Percentiles rank a stretch among this genome's conserved stretches.
phyloP scores from a whole-genome alignment of 2,797 vertebrate genomes.

The Oceanodroma leucorhoa region DNA sequence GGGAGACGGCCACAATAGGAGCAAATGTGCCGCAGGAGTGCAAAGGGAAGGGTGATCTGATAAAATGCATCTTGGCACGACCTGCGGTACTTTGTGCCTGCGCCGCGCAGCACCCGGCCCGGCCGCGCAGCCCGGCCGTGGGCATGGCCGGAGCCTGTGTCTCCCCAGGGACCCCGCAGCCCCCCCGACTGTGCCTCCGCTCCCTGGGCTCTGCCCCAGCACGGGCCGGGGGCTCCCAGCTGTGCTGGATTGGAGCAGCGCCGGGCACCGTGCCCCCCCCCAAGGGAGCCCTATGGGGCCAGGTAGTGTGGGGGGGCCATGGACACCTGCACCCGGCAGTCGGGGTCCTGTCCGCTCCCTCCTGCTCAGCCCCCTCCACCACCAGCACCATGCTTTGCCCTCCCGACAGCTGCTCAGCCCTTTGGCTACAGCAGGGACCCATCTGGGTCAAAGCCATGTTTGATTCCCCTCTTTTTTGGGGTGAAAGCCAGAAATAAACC shows the following conservation, averaged over 20 bases:
- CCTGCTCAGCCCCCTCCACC: not conserved
- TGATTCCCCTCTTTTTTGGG: not conserved
- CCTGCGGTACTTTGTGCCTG: not conserved
- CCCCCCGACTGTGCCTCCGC: accelerated
- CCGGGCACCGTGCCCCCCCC: accelerated
- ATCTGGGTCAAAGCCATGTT: not conserved
- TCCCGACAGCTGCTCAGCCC: not conserved
- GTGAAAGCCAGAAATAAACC: not conserved
- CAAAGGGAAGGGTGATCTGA: slow-evolving; percentile 33
- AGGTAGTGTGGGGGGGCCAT: not conserved
- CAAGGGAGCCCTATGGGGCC: accelerated
- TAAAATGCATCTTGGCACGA: not conserved
- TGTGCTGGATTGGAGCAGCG: not conserved
- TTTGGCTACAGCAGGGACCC: not conserved
- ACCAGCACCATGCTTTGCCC: accelerated
- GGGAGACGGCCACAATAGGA: not conserved
- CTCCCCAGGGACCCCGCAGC: not conserved
- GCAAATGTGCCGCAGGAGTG: slow-evolving; percentile 12
- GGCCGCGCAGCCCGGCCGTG: accelerated
- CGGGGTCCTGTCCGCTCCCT: not conserved
- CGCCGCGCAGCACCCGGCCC: accelerated
- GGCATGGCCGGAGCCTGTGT: not conserved
- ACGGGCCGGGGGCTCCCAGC: accelerated
- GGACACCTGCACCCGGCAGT: not conserved
- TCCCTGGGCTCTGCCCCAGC: not conserved